Evolutionary conservation across 2,113 vertebrate genomes (phyloP).

Genomic region (Cavia porcellus): DNA sequence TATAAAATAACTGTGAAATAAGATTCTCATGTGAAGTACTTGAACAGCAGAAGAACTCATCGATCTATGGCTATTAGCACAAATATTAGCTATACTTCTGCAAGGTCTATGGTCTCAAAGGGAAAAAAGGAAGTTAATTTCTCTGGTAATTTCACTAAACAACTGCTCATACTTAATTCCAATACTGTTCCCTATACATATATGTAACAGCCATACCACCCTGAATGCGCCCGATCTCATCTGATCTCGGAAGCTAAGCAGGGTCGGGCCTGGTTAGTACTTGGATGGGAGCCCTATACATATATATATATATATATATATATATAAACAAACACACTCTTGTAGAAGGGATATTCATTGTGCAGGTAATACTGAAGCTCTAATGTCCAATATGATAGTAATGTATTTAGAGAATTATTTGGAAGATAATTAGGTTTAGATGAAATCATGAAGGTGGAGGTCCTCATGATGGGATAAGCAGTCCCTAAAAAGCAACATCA

Average conservation of each 20-base stretch:
- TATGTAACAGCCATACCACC: too few species aligned
- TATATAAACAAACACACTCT: neutral
- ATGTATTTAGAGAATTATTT: neutral
- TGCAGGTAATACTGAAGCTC: neutral
- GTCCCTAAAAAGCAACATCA: neutral
- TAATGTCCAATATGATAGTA: neutral
- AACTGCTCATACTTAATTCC: conserved; percentile 22
- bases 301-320: too few species aligned
- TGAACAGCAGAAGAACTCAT: neutral
- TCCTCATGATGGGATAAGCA: neutral
- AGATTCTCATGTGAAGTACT: neutral
- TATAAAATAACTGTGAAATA: neutral
- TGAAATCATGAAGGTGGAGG: neutral
- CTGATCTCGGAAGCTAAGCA: too few species aligned
- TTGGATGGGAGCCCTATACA: too few species aligned
- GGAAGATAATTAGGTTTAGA: neutral
- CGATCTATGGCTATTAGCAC: neutral
- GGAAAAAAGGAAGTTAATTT: neutral
- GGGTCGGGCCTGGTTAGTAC: too few species aligned
- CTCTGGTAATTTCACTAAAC: neutral
- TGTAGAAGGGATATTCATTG: neutral
- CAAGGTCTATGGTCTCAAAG: neutral
- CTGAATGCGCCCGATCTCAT: too few species aligned
- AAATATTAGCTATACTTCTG: neutral
- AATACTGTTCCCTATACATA: conserved; percentile 22